Base-by-base conservation (phyloP, 2,888 invertebrate genomes). In the Xylota segnis region DNA sequence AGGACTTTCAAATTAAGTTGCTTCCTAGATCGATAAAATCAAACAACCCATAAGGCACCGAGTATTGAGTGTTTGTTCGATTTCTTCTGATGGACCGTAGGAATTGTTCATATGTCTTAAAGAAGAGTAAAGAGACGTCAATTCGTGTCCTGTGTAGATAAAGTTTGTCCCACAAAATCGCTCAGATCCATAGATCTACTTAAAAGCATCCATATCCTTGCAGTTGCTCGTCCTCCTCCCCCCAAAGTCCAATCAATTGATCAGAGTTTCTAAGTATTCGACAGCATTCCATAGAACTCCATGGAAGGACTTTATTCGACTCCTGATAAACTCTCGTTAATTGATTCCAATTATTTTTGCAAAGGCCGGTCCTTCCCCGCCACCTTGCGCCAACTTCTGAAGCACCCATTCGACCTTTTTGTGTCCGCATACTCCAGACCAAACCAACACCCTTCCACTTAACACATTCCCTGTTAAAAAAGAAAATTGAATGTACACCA, bases 321-420 rank as follows among this genome's bases (percentile, higher is more conserved):
- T 14, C 40, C 45, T 32, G 34, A 70, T 45, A 63, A 54, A 52
- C 34, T 34, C 18, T 16, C 7, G 52, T 70, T 77, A 77, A 83
- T 54, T 68, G 78, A 63, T 61, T 83, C 50, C 72, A 83, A 83
- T 83, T 83, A 78, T 78, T 68, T 78, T 37, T 34, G 43, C 43
- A 40, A 83, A 71, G 27, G 27, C 43, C n/a, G n/a, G n/a, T 37
- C 34, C 18, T 4, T 27, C 27, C 4, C 4, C 12, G 16, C 34
- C 56, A 10, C 10, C 32, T n/a, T n/a, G 37, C 37, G 37, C 43
- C 43, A 56, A 16, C 72, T 58, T 65, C 47, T 29, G 14, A 66
- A 63, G 56, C 32, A 16, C 50, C 18, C 16, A 70, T 52, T 34
- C 68, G 27, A 16, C 40, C 43, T 9, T 10, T 14, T 29, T 16